Conservation (phyloP, 2,888 invertebrate species). For the Orgyia antiqua region DNA sequence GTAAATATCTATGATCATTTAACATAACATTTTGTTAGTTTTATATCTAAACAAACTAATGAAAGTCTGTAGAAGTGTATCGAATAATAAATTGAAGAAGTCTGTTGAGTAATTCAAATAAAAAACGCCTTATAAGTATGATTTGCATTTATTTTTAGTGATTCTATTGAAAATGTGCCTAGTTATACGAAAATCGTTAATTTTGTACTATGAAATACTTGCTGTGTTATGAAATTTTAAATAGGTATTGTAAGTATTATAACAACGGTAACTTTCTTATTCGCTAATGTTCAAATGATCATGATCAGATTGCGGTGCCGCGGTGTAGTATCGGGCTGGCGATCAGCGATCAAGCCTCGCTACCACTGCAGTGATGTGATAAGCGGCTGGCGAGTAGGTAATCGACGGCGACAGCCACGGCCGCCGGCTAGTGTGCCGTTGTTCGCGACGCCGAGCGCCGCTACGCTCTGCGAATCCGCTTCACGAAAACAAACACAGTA, state of each 20-base stretch:
- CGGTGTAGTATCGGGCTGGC: constrained; percentile 7
- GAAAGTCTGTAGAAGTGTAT: too few species aligned
- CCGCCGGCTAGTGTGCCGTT: constrained; percentile 42
- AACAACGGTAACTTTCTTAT: constrained; percentile 26
- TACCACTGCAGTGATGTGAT: constrained; percentile 24
- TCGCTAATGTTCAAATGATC: constrained; percentile 13
- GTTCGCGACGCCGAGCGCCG: constrained; percentile 53
- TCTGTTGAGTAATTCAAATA: too few species aligned
- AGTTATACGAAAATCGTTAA: too few species aligned
- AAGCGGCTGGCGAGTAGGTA: constrained; percentile 12
- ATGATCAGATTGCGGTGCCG: constrained; percentile 13
- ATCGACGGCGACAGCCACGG: constrained; percentile 18
- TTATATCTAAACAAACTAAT: background rate
- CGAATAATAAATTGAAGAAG: too few species aligned
- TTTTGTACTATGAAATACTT: too few species aligned
- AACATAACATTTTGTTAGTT: background rate
- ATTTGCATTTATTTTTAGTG: too few species aligned
- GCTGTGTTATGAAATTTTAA: too few species aligned
- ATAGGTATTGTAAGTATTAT: too few species aligned
- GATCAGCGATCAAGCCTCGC: constrained; percentile 2
- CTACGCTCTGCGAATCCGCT: constrained; percentile 32
- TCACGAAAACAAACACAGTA: constrained; percentile 60
- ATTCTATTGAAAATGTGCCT: too few species aligned
- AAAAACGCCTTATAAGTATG: too few species aligned
- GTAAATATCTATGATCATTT: constrained; percentile 7